Base-by-base conservation (phyloP, 2,888 invertebrate species). In the Luffia ferchaultella region DNA sequence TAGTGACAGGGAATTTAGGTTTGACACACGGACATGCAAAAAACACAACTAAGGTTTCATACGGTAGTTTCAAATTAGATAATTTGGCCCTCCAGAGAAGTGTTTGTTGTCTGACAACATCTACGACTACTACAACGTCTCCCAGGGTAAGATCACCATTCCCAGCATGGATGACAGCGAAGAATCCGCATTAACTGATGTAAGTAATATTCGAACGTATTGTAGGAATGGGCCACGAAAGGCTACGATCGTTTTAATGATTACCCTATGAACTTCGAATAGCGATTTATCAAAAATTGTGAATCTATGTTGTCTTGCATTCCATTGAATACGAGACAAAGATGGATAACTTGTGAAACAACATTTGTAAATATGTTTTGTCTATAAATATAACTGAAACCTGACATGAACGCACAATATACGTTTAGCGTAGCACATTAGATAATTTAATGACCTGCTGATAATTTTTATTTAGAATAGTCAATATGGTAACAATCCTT, bases 111-210 rank as follows among this genome's bases (percentile, higher is more conserved):
- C 89, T 67, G 89, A 96, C 80, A 91, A 97, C 88, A 91, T 97
- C 86, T 87, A 93, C 87, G 94, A 95, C 86, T 98, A 97, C 89
- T 84, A 88, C 88, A 94, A 91, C 90, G 94, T 97, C 73, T 88
- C 97, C 70, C 98, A 98, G 90, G 98, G 98, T 88, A 97, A 97
- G 89, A 90, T 90, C 74, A 92, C 91, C 68, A 97, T 98, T 79
- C 96, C 97, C 69, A 91, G 89, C 82, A 91, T 98, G 66, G 96
- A 98, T 86, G 98, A 98, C 82, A 90, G 89, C 70, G 97, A 97
- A 84, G 98, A 98, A 90, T 92, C 91, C 87, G 20, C 56, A 55
- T 86, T 93, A 67, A 94, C 95, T 65, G 95, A 95, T 86, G 95
- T 95, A 93, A 95, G 95, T 93, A 58, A 42, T 18, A 19, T 16